A percentile compares a stretch with the other conserved stretches of the same genome.
phyloP scores from a whole-genome alignment of 1,140 invertebrate genomes.

The Sminthurides bifidus region DNA sequence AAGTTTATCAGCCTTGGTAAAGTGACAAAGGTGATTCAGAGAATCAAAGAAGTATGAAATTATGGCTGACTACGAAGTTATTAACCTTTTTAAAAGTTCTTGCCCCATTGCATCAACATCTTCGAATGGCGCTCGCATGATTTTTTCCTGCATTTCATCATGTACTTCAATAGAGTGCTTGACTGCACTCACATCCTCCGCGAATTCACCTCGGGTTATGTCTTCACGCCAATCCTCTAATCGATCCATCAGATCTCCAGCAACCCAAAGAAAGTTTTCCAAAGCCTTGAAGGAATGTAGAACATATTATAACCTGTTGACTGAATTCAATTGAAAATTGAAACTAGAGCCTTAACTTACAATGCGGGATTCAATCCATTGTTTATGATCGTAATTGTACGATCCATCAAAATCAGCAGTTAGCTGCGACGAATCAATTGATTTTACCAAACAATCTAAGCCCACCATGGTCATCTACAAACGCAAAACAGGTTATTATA shows the following conservation, averaged over 20 bases:
- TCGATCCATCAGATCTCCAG: constrained; percentile 76
- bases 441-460: constrained; percentile 66
- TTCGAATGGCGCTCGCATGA: constrained; percentile 83
- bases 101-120: constrained; percentile 68
- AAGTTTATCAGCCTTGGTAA: too few species aligned
- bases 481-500: neutral
- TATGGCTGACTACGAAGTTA: neutral
- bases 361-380: constrained; percentile 89
- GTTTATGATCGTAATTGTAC: constrained; percentile 84
- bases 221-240: constrained; percentile 85
- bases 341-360: too few species aligned
- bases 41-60: too few species aligned
- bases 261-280: constrained; percentile 91
- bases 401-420: constrained; percentile 87
- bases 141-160: constrained; percentile 86
- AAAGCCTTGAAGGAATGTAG: constrained; percentile 60
- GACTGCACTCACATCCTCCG: constrained; percentile 78
- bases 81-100: constrained; percentile 49
- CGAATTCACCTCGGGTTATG: constrained; percentile 76
- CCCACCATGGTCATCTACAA: constrained; percentile 88
- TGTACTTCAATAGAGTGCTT: constrained; percentile 84
- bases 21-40: too few species aligned
- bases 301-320: too few species aligned
- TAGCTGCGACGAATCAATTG: constrained; percentile 73
- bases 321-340: too few species aligned